Base-by-base conservation (phyloP, 2,113 vertebrate genomes). In the Rhabdornis inornatus region DNA sequence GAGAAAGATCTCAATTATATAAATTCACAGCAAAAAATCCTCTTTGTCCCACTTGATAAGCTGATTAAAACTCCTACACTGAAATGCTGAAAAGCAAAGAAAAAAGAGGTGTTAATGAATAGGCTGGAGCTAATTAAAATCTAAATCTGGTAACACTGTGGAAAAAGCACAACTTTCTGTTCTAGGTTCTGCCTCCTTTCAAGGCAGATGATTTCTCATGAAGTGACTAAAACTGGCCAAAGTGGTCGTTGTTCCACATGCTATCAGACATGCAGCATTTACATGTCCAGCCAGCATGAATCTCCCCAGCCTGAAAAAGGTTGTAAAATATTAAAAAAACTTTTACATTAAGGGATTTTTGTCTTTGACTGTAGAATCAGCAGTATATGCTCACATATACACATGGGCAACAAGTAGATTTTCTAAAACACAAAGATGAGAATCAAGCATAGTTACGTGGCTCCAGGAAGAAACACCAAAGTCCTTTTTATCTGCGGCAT, bases 361-460 rank as follows among this genome's bases (percentile, higher is more conserved):
- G 23, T 21, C 60, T 52, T 78, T 90, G 40, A 31, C 11, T 44
- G 7, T 52, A 61, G 60, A 82, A 78, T 72, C 10, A 31, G 15
- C 0, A 0, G 5, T 69, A 85, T 74, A 15, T 78, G 15, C 35
- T 81, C 30, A 55, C 35, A 45, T 69, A 15, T 42, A 42, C 40
- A 42, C 15, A 42, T 6, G 18, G 59, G 28, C 33, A 33, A 50
- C 23, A 66, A 68, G 47, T 25, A 59, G 28, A 20, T 85, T 85
- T 88, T 82, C 35, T 53, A 47, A 56, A 65, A 55, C 28, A 27
- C 7, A 17, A 50, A 55, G 0, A 5, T 47, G 50, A 74, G 50
- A 74, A 47, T 42, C 1, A 9, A 60, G 25, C 0, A 2, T 4
- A 37, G 13, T 89, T 55, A 12, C 0, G 0, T 17, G 24, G 40